Percentiles rank a stretch among this genome's conserved stretches.
These are phyloP conservation scores for Lamellibrachia luymesi DNA, from an alignment of 1,140 invertebrate species.

Conservation along the genomic window DNA sequence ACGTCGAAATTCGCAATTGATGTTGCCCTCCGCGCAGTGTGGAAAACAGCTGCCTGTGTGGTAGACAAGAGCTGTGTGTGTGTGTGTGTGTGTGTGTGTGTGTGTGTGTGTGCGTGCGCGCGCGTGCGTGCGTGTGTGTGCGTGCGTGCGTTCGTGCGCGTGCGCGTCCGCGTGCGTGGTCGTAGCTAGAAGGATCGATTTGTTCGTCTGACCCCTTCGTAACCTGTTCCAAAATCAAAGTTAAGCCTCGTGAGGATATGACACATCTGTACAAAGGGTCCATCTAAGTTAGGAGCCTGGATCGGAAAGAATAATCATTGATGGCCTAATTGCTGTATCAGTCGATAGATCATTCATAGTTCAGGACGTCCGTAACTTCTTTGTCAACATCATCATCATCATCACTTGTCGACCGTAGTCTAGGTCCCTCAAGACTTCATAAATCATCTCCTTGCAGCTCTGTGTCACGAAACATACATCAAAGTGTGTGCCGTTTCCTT, in stretches of 20 bases:
- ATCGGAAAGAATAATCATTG: neutral
- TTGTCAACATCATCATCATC: neutral
- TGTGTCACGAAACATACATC: neutral
- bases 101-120: neutral
- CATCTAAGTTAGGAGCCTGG: neutral
- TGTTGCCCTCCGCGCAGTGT: neutral
- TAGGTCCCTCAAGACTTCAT: neutral
- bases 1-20: neutral
- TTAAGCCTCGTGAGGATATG: too few species aligned
- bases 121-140: neutral
- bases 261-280: too few species aligned
- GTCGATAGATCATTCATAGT: neutral
- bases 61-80: too few species aligned
- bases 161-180: neutral
- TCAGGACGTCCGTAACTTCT: neutral
- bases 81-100: too few species aligned
- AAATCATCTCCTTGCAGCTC: neutral
- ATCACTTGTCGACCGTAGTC: neutral
- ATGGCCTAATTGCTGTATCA: neutral
- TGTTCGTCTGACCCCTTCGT: too few species aligned
- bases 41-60: neutral
- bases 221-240: too few species aligned
- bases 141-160: neutral
- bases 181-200: too few species aligned
- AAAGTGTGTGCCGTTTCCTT: neutral